Evolutionary conservation across 1,140 invertebrate genomes (phyloP), one percentile per base, ranked within the genome.

Genomic region (Musca vetustissima): DNA sequence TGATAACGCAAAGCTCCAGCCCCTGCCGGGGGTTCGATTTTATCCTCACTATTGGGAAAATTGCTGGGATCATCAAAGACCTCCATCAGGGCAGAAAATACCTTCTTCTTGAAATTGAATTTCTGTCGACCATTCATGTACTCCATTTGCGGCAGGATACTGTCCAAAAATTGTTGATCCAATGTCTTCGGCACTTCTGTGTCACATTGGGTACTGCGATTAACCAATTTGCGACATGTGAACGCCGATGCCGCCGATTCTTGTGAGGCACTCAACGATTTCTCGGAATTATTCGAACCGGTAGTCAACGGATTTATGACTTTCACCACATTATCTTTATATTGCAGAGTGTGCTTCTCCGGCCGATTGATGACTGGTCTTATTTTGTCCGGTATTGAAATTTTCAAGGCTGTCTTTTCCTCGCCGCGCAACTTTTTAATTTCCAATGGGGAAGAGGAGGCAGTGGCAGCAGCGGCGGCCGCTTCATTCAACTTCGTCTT

Each of bases 41-140:
- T 3, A 11, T 66, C 64, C 2, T 25, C 25, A 19, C 25, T 0
- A 22, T 25, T n/a, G 2, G 64, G 64, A 66, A 66, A 66, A 9
- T 66, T 22, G 0, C 19, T 17, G 2, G 47, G n/a, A 25, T 66
- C 64, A 66, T 66, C 64, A 9, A 66, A 66, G n/a, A 66, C 64
- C 43, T 66, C 64, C 47, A 66, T 49, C n/a, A 66, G 14, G 0
- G 64, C 19, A 1, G 25, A 22, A 50, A 22, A 66, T 1, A 66
- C 22, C 25, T 66, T 66, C 8, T 19, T 7, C 19, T 66, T 66
- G 21, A 66, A 66, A 66, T 49, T 25, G 14, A 66, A 22, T 50
- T 52, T 49, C n/a, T 66, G 64, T 24, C 64, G 28, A 2, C 21
- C 64, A 25, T 66, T 66, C 64, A 66, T 66, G 25, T 25, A 4